Evolutionary conservation across 2,888 invertebrate genomes (phyloP).

Genomic region (Capitulum mitella): DNA sequence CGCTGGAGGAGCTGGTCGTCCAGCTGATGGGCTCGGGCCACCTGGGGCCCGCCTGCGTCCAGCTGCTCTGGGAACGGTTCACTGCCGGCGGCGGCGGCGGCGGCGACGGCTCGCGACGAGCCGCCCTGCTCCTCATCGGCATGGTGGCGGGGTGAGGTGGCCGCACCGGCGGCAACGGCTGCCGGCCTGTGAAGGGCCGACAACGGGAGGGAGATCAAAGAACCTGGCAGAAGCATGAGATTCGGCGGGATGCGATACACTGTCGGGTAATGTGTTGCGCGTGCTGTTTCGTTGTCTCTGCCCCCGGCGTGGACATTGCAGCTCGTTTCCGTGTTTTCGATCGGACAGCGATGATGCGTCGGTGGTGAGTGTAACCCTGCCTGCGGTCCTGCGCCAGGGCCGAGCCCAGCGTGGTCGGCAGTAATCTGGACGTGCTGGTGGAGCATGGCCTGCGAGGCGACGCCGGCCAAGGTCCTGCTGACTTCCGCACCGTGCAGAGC

Average conservation of each 20-base stretch:
- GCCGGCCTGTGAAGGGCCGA: too few relatives aligned
- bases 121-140: slow-evolving; percentile 65
- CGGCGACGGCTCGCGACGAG: slow-evolving; percentile 47
- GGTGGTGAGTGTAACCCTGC: too few relatives aligned
- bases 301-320: too few relatives aligned
- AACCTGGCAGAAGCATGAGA: too few relatives aligned
- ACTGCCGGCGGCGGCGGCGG: slow-evolving; percentile 43
- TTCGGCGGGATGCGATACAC: too few relatives aligned
- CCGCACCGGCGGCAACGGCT: too few relatives aligned
- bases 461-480: slow-evolving; percentile 44
- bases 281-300: too few relatives aligned
- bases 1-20: slow-evolving; percentile 55
- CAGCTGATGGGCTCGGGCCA: slow-evolving; percentile 55
- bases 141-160: slow-evolving; percentile 62
- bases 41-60: slow-evolving; percentile 50
- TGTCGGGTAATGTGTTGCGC: too few relatives aligned
- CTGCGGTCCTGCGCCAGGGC: slow-evolving; percentile 41
- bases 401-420: slow-evolving; percentile 45
- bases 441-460: slow-evolving; percentile 57
- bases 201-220: too few relatives aligned
- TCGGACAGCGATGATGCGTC: too few relatives aligned
- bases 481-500: slow-evolving; percentile 52
- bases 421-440: slow-evolving; percentile 65
- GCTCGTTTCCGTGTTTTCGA: too few relatives aligned
- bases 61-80: slow-evolving; percentile 75